Conservation (phyloP, 2,797 vertebrate genomes). For the Micropoecilia bifurca region DNA sequence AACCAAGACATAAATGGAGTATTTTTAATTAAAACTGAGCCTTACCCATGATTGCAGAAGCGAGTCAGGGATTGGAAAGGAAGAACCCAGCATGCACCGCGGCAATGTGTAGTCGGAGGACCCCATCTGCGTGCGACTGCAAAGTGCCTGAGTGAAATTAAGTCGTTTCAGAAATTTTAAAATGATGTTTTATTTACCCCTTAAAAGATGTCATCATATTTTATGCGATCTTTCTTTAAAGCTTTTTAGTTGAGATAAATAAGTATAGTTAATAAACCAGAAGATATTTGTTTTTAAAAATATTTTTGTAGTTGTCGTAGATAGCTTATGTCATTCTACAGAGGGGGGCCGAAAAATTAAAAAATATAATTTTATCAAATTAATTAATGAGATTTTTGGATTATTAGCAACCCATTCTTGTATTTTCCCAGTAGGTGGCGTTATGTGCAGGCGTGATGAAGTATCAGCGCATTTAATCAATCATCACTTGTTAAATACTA, state of each 20-base stretch:
- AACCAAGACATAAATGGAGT: rapidly evolving
- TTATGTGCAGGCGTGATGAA: no score
- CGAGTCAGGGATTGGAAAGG: constrained; percentile 82
- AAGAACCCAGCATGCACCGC: constrained; percentile 77
- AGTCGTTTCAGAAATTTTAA: no score
- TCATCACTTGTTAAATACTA: no score
- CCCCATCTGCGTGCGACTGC: constrained; percentile 29
- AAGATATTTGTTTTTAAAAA: neutral
- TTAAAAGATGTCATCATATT: neutral
- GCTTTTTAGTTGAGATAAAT: neutral
- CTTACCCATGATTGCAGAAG: constrained; percentile 82
- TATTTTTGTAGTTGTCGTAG: neutral
- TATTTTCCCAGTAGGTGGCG: no score
- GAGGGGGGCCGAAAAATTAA: no score
- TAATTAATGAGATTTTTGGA: no score
- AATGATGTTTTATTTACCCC: neutral
- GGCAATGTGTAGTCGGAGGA: constrained; percentile 66
- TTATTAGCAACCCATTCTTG: no score
- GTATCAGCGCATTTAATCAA: no score
- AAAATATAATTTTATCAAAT: no score
- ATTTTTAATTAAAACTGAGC: constrained; percentile 7
- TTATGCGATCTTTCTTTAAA: neutral
- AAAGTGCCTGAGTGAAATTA: constrained; percentile 59
- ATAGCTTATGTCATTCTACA: neutral
- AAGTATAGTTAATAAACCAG: neutral